Base-by-base conservation (phyloP, 1,140 invertebrate genomes). In the Nymphalis io region DNA sequence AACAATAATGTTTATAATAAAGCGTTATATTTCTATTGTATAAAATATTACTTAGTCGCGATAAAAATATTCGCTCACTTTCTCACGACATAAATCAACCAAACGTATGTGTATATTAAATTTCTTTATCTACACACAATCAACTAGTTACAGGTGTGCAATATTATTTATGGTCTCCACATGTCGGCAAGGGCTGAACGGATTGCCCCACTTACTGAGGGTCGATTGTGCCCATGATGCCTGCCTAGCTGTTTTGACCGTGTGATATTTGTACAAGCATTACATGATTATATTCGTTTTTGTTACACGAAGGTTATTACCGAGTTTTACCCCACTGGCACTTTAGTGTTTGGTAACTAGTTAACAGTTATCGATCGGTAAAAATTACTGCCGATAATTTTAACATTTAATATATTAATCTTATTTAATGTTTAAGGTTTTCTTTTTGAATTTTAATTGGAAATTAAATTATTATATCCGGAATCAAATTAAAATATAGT, bases 81-180 rank as follows among this genome's bases (percentile, higher is more conserved):
- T 53, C 18, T n/a, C 48, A 21, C 48, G 48, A 27, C 65, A 79
- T 84, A 85, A 87, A 85, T 85, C 80, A 83, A 75, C 33, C 60
- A 76, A 46, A 15, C 5, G 60, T 58, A 58, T 79, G 74, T 77
- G 75, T 78, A 85, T 84, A 85, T 80, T 78, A 83, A 85, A 83
- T 87, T 86, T 86, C 84, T 86, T 87, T 84, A 87, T 84, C 79
- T 82, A 81, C 70, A 75, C 79, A 73, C 78, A 79, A 87, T 85
- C 85, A 83, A 75, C 77, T 74, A 76, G 75, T 82, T 84, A 81
- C 85, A 90, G 86, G 86, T 90, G 86, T 76, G 85, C 75, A 70
- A 62, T 82, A 78, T 82, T 79, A 87, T 88, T 87, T 88, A 87
- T 81, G 81, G 53, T 73, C 70, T 74, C 68, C 77, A 77, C 80